Conservation (phyloP, 2,113 vertebrate species). For the Prietella phreatophila region DNA sequence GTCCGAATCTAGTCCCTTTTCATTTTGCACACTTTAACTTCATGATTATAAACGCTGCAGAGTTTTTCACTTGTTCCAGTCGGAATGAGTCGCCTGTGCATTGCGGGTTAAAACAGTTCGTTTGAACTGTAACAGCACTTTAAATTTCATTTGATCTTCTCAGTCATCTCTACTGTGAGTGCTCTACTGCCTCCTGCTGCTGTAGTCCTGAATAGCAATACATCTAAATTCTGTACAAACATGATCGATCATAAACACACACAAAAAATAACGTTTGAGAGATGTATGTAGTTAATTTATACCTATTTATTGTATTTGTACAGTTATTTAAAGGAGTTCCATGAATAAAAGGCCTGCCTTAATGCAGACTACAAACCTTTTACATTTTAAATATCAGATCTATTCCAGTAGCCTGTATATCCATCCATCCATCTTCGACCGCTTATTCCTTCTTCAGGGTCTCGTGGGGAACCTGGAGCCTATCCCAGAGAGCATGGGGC, state of each 20-base stretch:
- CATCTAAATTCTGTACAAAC: background rate
- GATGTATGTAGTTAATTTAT: background rate
- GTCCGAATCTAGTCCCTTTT: too few relatives aligned
- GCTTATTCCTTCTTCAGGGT: too few relatives aligned
- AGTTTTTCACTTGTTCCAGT: background rate
- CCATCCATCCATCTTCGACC: too few relatives aligned
- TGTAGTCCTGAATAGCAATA: background rate
- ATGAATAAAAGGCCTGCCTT: background rate
- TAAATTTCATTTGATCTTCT: background rate
- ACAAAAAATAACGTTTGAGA: background rate
- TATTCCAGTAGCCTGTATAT: background rate
- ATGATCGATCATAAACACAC: background rate
- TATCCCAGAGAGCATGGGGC: too few relatives aligned
- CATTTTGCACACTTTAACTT: too few relatives aligned
- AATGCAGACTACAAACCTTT: background rate
- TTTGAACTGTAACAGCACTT: too few relatives aligned
- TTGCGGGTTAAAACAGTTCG: background rate
- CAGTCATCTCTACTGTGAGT: background rate
- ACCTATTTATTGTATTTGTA: background rate
- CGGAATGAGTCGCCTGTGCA: background rate
- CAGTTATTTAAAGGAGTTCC: background rate
- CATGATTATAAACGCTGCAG: too few relatives aligned
- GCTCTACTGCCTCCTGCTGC: slow-evolving; percentile 10
- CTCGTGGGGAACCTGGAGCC: too few relatives aligned
- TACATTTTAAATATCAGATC: background rate